Evolutionary conservation across 2,113 vertebrate genomes (phyloP).

Genomic region (Anoplopoma fimbria): DNA sequence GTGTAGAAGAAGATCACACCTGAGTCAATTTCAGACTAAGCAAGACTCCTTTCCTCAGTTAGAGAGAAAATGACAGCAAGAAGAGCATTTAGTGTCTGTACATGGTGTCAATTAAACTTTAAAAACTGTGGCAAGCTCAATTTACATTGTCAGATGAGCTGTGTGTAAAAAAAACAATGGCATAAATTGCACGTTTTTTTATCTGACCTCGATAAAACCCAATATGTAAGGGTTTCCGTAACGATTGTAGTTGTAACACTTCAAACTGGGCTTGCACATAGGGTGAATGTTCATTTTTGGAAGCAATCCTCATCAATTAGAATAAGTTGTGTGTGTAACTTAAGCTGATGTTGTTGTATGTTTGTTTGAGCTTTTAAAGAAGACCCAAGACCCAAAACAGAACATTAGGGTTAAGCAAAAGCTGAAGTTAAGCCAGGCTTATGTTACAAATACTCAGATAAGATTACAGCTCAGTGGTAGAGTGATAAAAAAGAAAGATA

Average conservation of each 20-base stretch:
- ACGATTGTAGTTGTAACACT: background rate
- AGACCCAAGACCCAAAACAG: background rate
- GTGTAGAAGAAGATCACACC: constrained; percentile 3
- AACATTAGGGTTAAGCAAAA: background rate
- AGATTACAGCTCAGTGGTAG: constrained; percentile 16
- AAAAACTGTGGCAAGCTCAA: background rate
- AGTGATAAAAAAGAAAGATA: background rate
- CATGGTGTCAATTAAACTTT: background rate
- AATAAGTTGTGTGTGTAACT: no score
- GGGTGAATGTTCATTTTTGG: background rate
- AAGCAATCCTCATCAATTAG: background rate
- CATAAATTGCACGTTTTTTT: background rate
- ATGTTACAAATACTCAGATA: constrained; percentile 13
- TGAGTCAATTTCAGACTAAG: background rate
- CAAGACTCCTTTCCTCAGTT: background rate
- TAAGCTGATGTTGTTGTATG: background rate
- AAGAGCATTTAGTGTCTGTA: background rate
- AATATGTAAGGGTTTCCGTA: background rate
- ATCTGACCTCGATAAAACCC: no score
- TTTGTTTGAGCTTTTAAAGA: background rate
- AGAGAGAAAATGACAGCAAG: background rate
- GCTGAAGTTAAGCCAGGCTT: background rate
- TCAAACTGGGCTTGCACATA: background rate
- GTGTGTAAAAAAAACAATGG: background rate
- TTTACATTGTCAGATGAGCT: no score